phyloP scores from a whole-genome alignment of 2,113 vertebrate genomes.

The Mormyrus iriodes region DNA sequence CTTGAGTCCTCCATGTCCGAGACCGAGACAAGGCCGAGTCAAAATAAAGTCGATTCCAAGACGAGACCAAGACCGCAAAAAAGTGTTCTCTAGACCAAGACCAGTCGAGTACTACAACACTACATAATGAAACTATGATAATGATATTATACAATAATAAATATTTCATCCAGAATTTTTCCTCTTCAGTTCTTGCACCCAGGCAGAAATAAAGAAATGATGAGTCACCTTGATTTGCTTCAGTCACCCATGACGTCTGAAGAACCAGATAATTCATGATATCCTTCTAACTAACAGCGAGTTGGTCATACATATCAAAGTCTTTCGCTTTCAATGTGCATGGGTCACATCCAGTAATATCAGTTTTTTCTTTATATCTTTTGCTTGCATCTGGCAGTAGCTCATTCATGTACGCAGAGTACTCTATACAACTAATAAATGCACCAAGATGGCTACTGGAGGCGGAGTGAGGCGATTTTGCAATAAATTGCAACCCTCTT shows the following conservation, averaged over 20 bases:
- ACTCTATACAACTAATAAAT: background rate
- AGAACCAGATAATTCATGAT: background rate
- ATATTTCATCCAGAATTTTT: background rate
- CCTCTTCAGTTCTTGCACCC: background rate
- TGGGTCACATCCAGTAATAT: no score
- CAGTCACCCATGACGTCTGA: background rate
- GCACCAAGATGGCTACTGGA: background rate
- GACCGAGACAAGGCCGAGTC: no score
- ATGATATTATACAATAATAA: background rate
- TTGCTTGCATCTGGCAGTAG: background rate
- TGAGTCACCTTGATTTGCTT: background rate
- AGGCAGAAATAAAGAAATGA: background rate
- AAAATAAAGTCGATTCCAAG: no score
- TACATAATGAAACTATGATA: background rate
- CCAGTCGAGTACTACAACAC: no score
- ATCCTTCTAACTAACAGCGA: background rate
- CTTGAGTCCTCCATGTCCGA: no score
- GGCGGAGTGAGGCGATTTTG: background rate
- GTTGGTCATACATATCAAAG: no score
- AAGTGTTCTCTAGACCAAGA: no score
- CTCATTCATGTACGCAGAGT: background rate
- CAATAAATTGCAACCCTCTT: background rate
- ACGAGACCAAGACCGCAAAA: no score
- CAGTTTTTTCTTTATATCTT: background rate
- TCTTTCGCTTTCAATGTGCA: no score